These are phyloP conservation scores for Augochlorella aurata DNA, from an alignment of 2,888 invertebrate genomes.

Conservation along the genomic window DNA sequence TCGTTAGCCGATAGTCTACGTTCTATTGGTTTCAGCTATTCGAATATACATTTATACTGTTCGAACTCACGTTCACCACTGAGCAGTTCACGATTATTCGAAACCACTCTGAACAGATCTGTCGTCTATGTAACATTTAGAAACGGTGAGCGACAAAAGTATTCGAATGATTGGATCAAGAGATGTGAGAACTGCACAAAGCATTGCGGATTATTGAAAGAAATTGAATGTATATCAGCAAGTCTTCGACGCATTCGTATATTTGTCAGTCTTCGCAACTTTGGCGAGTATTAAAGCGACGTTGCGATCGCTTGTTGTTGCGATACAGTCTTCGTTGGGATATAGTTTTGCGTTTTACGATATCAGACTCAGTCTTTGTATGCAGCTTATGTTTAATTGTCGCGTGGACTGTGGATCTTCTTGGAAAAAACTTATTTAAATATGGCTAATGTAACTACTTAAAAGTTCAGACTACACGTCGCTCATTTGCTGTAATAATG, in stretches of 20 bases:
- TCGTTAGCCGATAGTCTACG: conserved; percentile 7
- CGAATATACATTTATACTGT: background rate
- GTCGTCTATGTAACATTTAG: background rate
- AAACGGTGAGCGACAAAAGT: background rate
- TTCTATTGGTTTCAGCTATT: conserved; percentile 10
- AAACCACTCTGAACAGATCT: background rate
- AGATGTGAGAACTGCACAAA: background rate
- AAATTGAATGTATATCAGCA: background rate
- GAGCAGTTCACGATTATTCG: conserved; percentile 12
- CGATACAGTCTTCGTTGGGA: no score
- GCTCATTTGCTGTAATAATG: no score
- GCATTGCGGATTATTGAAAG: conserved; percentile 4
- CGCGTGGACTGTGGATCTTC: background rate
- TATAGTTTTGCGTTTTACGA: no score
- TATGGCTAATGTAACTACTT: background rate
- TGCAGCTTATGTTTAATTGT: background rate
- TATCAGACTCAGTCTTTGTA: no score
- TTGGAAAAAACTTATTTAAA: background rate
- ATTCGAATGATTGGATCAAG: background rate
- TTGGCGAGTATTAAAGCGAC: background rate
- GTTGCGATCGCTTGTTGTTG: no score
- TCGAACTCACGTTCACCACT: conserved; percentile 15
- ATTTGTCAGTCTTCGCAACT: background rate
- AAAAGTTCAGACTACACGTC: background rate
- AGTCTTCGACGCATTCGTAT: background rate